Conservation (phyloP, 2,797 vertebrate species). For the Eurystomus glaucurus region DNA sequence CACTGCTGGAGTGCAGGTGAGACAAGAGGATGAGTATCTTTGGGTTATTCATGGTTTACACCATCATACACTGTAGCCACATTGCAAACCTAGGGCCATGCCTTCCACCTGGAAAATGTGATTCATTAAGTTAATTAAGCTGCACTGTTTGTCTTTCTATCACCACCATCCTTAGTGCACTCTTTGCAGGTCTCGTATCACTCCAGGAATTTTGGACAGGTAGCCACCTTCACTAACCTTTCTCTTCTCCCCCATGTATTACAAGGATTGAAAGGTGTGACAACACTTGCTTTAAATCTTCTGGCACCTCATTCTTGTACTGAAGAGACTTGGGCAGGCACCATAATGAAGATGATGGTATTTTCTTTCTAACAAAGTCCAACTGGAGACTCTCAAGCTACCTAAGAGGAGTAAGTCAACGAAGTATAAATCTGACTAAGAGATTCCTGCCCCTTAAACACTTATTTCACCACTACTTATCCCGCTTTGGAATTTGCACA, state of each 20-base stretch:
- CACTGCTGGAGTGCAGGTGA: not conserved
- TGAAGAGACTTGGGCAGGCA: not conserved
- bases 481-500: not conserved
- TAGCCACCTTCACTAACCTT: not conserved
- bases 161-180: not conserved
- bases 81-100: fast-evolving
- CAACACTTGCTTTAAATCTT: not conserved
- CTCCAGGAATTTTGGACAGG: not conserved
- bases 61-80: not conserved
- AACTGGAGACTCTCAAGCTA: not conserved
- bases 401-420: not conserved
- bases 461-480: not conserved
- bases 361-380: not conserved
- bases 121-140: not conserved
- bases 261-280: not conserved
- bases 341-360: not conserved
- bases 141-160: not conserved
- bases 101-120: not conserved
- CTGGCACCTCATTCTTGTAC: fast-evolving
- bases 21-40: not conserved
- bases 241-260: not conserved
- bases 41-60: not conserved
- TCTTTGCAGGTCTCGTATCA: not conserved
- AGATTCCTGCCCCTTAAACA: not conserved
- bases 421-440: not conserved